phyloP scores from a whole-genome alignment of 2,797 vertebrate species.

The Thripadectes ignobilis region DNA sequence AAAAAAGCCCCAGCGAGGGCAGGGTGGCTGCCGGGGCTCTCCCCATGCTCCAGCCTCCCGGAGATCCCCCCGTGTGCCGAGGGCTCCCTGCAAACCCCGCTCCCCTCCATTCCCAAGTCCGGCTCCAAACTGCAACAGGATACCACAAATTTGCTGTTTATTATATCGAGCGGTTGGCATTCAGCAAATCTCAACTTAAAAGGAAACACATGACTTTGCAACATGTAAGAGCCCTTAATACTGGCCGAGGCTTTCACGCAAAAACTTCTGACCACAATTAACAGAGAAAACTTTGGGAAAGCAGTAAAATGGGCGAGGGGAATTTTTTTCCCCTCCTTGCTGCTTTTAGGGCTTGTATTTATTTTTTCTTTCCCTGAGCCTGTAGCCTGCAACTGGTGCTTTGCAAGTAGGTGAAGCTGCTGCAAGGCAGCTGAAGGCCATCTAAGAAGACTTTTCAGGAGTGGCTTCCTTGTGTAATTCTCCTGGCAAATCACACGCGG shows the following conservation, averaged over 20 bases:
- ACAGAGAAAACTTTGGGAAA: constrained; percentile 25
- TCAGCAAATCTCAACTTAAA: constrained; percentile 62
- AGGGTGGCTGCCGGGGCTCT: not conserved
- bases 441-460: constrained; percentile 50
- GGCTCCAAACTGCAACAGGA: constrained; percentile 32
- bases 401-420: constrained; percentile 51
- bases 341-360: not conserved
- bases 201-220: constrained; percentile 69
- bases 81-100: not conserved
- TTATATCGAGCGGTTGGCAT: constrained; percentile 55
- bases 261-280: constrained; percentile 68
- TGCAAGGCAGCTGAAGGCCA: constrained; percentile 47
- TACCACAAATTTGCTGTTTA: constrained; percentile 65
- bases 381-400: constrained; percentile 28
- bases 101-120: not conserved
- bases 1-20: not conserved
- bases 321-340: not conserved
- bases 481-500: constrained; percentile 10
- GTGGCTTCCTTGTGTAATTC: constrained; percentile 39
- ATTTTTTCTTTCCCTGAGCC: not conserved
- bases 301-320: not conserved
- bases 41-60: not conserved
- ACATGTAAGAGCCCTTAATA: constrained; percentile 28
- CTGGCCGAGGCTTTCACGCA: constrained; percentile 31
- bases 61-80: not conserved